phyloP scores from a whole-genome alignment of 2,888 invertebrate species.

The Apamea monoglypha region DNA sequence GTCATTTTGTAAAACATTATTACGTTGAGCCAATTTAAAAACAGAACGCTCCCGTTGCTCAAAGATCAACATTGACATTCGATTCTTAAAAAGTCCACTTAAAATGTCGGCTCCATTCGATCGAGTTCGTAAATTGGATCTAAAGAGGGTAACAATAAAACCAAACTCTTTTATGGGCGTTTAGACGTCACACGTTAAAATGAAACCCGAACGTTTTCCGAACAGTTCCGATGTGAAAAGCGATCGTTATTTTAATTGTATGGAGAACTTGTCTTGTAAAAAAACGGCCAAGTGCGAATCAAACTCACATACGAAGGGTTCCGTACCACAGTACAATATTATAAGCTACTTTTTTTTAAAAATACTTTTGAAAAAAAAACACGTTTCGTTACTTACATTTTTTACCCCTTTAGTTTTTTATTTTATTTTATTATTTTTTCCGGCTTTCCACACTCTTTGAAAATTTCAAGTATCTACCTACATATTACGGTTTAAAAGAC shows the following conservation, averaged over 20 bases:
- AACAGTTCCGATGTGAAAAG: constrained; percentile 23
- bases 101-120: constrained; percentile 48
- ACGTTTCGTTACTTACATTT: neutral
- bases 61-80: constrained; percentile 32
- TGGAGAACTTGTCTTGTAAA: constrained; percentile 6
- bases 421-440: neutral
- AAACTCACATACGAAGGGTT: neutral
- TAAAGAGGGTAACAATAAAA: constrained; percentile 56
- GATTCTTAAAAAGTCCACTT: constrained; percentile 39
- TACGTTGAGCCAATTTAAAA: constrained; percentile 2
- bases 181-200: constrained; percentile 35
- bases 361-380: neutral
- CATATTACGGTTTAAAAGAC: neutral
- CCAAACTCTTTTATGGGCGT: constrained; percentile 38
- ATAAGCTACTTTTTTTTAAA: too few species aligned
- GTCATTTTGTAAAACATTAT: neutral
- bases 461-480: neutral
- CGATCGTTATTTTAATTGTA: constrained; percentile 17
- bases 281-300: neutral
- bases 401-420: too few species aligned
- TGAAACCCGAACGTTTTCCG: constrained; percentile 28
- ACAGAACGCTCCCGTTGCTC: neutral
- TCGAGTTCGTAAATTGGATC: constrained; percentile 49
- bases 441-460: neutral
- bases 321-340: neutral